Evolutionary conservation across 1,140 invertebrate genomes (phyloP).

Genomic region (Seison nebaliae): DNA sequence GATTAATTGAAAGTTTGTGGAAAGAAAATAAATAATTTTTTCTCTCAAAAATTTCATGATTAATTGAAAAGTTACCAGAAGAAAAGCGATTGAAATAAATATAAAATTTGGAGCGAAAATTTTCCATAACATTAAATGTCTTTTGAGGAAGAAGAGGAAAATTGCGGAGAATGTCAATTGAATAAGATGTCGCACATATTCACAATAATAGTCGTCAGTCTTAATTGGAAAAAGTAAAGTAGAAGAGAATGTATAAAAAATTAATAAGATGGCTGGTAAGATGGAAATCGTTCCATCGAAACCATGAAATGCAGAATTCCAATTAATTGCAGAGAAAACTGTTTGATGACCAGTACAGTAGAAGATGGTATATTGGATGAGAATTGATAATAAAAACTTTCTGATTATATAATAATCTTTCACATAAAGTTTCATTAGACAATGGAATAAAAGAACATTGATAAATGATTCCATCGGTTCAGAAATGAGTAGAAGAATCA

Average conservation of each 20-base stretch:
- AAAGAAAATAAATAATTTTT: too few species aligned
- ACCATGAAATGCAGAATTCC: constrained; percentile 10
- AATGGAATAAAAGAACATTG: too few species aligned
- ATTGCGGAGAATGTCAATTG: constrained; percentile 1
- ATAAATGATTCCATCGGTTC: too few species aligned
- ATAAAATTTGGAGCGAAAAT: constrained; percentile 10
- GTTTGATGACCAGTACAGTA: constrained; percentile 11
- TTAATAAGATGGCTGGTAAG: background rate
- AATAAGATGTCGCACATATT: background rate
- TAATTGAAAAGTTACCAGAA: too few species aligned
- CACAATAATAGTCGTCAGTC: background rate
- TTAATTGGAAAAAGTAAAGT: background rate
- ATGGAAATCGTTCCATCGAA: constrained; percentile 1
- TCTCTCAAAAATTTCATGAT: too few species aligned
- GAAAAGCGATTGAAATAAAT: too few species aligned
- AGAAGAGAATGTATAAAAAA: constrained; percentile 4
- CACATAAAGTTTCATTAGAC: too few species aligned
- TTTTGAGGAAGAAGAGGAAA: constrained; percentile 3
- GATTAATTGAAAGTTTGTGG: too few species aligned
- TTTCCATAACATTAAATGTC: constrained; percentile 13
- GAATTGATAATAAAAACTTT: too few species aligned
- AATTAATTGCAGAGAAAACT: constrained; percentile 5
- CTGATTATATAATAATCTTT: too few species aligned
- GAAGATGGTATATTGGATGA: constrained; percentile 6
- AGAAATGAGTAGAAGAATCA: too few species aligned